Conservation (phyloP, 2,888 invertebrate species). For the Andrena haemorrhoa region DNA sequence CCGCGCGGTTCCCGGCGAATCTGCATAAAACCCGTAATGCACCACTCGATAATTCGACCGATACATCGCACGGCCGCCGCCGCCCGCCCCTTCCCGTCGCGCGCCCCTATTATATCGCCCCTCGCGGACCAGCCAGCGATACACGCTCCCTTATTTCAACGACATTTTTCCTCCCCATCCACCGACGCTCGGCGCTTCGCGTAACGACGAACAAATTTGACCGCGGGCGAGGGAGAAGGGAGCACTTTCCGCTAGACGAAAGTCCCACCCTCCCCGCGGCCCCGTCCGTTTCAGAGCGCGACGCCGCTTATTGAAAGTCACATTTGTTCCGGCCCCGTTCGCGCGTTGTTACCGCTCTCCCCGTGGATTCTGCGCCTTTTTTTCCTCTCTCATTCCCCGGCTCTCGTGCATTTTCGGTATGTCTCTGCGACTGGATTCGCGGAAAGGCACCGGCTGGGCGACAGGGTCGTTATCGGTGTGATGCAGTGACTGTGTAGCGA, state of each 20-base stretch:
- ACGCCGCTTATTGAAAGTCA: constrained; percentile 56
- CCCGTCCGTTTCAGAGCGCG: constrained; percentile 31
- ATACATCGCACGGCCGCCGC: constrained; percentile 45
- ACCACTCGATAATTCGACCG: constrained; percentile 76
- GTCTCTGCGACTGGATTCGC: background rate
- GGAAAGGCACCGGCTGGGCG: background rate
- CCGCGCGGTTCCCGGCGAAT: constrained; percentile 67
- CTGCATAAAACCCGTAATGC: constrained; percentile 75
- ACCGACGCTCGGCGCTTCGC: constrained; percentile 10
- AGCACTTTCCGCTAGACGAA: constrained; percentile 29
- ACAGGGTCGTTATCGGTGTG: background rate
- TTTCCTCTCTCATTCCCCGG: constrained; percentile 29
- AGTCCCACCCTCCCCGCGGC: background rate
- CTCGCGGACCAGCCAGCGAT: background rate
- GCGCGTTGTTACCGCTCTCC: constrained; percentile 50
- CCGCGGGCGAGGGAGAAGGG: constrained; percentile 24
- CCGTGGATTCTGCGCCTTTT: constrained; percentile 33
- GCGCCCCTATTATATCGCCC: too few relatives aligned
- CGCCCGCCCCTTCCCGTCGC: background rate
- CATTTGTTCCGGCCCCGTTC: constrained; percentile 58
- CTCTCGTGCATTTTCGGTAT: constrained; percentile 36
- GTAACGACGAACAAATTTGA: constrained; percentile 56
- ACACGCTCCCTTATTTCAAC: constrained; percentile 49
- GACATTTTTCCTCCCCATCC: constrained; percentile 39
- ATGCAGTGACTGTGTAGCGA: background rate